Evolutionary conservation across 2,113 vertebrate species (phyloP).

Genomic region (Thinocorus orbignyianus): DNA sequence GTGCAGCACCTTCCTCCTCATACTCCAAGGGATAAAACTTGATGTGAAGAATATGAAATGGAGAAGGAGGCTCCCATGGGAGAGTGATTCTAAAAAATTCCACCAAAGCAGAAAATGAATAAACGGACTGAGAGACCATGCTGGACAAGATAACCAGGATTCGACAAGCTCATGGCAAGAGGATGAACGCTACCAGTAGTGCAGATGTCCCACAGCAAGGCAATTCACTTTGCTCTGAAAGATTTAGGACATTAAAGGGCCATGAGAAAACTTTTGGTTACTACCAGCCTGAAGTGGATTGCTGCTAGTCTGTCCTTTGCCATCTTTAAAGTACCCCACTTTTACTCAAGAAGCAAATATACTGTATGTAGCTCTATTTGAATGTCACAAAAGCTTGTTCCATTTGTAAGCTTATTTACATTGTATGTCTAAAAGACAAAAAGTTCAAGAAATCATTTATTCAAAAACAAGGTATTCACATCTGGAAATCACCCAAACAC

Average conservation of each 20-base stretch:
- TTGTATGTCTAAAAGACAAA: not conserved
- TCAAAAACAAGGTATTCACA: not conserved
- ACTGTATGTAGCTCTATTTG: not conserved
- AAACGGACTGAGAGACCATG: not conserved
- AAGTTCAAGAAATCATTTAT: not conserved
- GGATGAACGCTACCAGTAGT: not conserved
- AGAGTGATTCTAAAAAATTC: not conserved
- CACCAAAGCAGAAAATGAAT: not conserved
- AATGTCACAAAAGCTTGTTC: not conserved
- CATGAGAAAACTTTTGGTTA: not conserved
- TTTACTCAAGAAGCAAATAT: not conserved
- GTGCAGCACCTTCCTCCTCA: not conserved
- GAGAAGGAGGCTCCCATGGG: not conserved
- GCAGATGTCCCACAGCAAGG: not conserved
- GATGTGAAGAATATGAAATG: rapidly evolving
- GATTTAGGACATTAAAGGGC: not conserved
- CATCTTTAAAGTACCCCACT: not conserved
- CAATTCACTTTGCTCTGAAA: not conserved
- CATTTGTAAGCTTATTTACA: not conserved
- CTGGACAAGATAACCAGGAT: not conserved
- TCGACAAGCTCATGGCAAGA: not conserved
- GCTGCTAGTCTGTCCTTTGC: not conserved
- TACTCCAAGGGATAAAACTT: not conserved
- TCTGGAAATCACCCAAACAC: not conserved
- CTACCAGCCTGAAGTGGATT: not conserved